Evolutionary conservation across 2,113 vertebrate genomes (phyloP).

Genomic region (Erythrolamprus reginae): DNA sequence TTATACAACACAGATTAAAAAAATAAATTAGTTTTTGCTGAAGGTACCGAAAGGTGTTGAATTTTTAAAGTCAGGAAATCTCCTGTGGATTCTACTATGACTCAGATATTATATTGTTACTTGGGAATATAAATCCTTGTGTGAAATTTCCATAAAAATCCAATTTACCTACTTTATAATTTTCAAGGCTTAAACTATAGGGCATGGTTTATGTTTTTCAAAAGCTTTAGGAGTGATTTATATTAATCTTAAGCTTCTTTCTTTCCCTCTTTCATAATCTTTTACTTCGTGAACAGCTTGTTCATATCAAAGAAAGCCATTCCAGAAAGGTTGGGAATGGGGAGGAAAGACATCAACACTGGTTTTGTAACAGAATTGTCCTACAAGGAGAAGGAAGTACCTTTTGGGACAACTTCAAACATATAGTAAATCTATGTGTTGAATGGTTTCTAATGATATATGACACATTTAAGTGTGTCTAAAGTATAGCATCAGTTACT

Average conservation of each 20-base stretch:
- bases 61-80: constrained; percentile 41
- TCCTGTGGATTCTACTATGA: constrained; percentile 36
- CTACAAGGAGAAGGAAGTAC: not conserved
- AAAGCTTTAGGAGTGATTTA: constrained; percentile 46
- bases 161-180: constrained; percentile 55
- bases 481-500: not conserved
- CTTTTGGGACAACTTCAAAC: not conserved
- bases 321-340: not conserved
- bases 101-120: constrained; percentile 41
- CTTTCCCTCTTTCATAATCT: constrained; percentile 1
- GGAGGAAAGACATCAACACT: not conserved
- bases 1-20: constrained; percentile 43
- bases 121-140: constrained; percentile 32
- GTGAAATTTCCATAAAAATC: constrained; percentile 61
- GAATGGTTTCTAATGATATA: not conserved
- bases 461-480: not conserved
- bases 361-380: not conserved
- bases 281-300: constrained; percentile 33
- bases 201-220: constrained; percentile 26
- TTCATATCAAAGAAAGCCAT: constrained; percentile 1
- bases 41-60: constrained; percentile 45
- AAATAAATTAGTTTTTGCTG: constrained; percentile 44
- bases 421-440: not conserved
- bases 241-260: constrained; percentile 39
- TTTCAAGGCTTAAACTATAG: constrained; percentile 48